A percentile compares a stretch with the other conserved stretches of the same genome.
Conservation (phyloP, 1,140 invertebrate genomes). For the Philotrypesis tridentata region DNA sequence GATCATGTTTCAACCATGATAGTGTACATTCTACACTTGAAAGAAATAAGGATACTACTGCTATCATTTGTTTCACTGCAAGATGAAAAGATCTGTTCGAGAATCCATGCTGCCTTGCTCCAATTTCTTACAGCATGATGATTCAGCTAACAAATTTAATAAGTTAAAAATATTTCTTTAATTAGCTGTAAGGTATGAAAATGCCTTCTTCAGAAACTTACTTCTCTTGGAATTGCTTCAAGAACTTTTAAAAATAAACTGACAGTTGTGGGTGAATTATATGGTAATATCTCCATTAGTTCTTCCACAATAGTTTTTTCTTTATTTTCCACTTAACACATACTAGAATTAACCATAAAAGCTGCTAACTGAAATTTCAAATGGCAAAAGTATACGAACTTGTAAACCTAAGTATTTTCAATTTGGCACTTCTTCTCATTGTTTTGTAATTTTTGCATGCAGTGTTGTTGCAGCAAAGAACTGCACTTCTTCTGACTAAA, state of each 20-base stretch:
- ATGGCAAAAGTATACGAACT: slow-evolving; percentile 83
- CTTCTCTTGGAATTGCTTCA: slow-evolving; percentile 87
- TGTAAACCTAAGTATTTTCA: slow-evolving; percentile 84
- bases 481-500: slow-evolving; percentile 88
- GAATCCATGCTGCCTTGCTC: slow-evolving; percentile 63
- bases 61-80: slow-evolving; percentile 57
- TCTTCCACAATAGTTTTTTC: slow-evolving; percentile 64
- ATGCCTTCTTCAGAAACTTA: slow-evolving; percentile 67
- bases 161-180: not conserved
- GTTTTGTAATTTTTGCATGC: slow-evolving; percentile 89
- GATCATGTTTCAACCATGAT: slow-evolving; percentile 64
- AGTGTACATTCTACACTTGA: slow-evolving; percentile 64
- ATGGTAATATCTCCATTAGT: slow-evolving; percentile 64
- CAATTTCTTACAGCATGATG: slow-evolving; percentile 54
- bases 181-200: not conserved
- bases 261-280: slow-evolving; percentile 57
- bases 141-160: no score
- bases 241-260: slow-evolving; percentile 74
- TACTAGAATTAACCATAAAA: slow-evolving; percentile 60
- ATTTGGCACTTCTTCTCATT: slow-evolving; percentile 88
- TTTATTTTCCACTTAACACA: slow-evolving; percentile 48
- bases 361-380: slow-evolving; percentile 67
- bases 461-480: slow-evolving; percentile 94
- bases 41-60: slow-evolving; percentile 56
- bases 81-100: slow-evolving; percentile 65